Percentiles rank a stretch among this genome's conserved stretches.
Evolutionary conservation across 2,113 vertebrate genomes (phyloP).

Genomic region (Dinomys branickii): DNA sequence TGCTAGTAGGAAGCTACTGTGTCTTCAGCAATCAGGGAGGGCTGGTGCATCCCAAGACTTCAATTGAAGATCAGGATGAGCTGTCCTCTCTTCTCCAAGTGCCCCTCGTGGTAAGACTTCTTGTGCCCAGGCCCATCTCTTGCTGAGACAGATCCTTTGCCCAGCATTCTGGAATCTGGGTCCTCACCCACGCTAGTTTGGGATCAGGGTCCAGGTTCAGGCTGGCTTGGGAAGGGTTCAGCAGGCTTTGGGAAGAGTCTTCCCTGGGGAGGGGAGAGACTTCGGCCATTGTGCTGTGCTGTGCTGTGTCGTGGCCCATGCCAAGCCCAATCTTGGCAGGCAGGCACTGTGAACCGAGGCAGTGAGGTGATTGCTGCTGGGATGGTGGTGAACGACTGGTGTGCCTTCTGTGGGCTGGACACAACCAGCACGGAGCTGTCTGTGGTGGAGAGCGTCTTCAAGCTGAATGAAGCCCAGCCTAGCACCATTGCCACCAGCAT

Average conservation of each 20-base stretch:
- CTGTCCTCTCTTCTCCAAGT: constrained; percentile 97
- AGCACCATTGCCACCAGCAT: constrained; percentile 96
- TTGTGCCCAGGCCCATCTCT: not conserved
- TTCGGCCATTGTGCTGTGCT: not conserved
- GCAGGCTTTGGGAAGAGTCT: not conserved
- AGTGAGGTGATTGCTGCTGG: constrained; percentile 97
- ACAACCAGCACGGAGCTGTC: constrained; percentile 98
- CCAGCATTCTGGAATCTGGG: not conserved
- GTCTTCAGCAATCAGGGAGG: constrained; percentile 98
- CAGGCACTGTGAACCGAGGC: constrained; percentile 97
- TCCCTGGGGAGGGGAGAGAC: not conserved
- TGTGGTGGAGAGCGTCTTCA: constrained; percentile 97
- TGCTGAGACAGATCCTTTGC: not conserved
- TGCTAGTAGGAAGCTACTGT: constrained; percentile 97
- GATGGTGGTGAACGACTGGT: constrained; percentile 99
- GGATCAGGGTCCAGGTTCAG: not conserved
- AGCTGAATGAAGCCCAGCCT: constrained; percentile 93
- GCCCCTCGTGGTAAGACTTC: constrained; percentile 94
- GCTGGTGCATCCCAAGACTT: constrained; percentile 96
- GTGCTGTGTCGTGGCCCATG: not conserved
- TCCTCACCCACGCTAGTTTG: not conserved
- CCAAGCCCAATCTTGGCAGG: constrained; percentile 82
- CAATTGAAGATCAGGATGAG: constrained; percentile 97
- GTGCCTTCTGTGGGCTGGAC: constrained; percentile 97
- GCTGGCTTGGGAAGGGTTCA: no score